phyloP scores from a whole-genome alignment of 2,888 invertebrate species.

The Nemurella pictetii region DNA sequence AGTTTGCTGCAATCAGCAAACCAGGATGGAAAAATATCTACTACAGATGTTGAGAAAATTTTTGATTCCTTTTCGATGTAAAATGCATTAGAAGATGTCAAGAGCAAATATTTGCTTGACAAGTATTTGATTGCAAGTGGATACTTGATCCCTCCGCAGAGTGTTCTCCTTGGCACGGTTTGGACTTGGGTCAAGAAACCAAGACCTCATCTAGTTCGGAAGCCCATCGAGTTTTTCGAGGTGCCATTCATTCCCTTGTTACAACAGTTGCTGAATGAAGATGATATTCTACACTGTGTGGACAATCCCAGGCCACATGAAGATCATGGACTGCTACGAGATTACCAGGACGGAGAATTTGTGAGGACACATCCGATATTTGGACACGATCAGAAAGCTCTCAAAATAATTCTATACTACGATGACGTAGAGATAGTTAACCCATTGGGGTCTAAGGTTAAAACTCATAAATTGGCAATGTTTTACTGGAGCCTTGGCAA shows the following conservation, averaged over 20 bases:
- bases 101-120: too few species aligned
- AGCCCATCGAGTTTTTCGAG: too few species aligned
- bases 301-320: slow-evolving; percentile 1
- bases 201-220: too few species aligned
- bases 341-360: slow-evolving; percentile 6
- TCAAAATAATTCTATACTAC: slow-evolving; percentile 4
- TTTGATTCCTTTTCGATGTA: too few species aligned
- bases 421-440: slow-evolving; percentile 3
- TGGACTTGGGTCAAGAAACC: too few species aligned
- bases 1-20: too few species aligned
- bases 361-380: not conserved
- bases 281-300: slow-evolving; percentile 9
- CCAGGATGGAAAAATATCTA: too few species aligned
- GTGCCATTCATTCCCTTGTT: slow-evolving; percentile 1
- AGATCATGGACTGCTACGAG: not conserved
- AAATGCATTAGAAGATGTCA: too few species aligned
- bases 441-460: not conserved
- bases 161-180: too few species aligned
- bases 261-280: slow-evolving; percentile 22
- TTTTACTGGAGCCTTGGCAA: slow-evolving; percentile 18
- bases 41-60: too few species aligned
- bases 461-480: slow-evolving; percentile 18
- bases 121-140: too few species aligned
- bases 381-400: not conserved
- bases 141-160: too few species aligned